Base-by-base conservation (phyloP, 2,888 invertebrate genomes). In the Xestia sexstrigata region DNA sequence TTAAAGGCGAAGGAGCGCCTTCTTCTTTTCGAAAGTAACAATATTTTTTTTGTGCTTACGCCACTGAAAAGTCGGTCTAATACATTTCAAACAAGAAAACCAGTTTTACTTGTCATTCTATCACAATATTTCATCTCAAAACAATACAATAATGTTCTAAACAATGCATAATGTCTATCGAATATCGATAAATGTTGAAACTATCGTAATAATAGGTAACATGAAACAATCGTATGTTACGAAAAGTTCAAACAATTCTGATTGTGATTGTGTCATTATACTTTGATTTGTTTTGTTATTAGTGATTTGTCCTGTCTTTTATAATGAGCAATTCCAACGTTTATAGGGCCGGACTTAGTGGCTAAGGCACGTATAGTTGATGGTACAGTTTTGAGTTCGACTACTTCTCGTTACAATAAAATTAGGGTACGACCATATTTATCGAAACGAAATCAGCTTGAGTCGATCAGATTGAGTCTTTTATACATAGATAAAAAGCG, bases 211-310 rank as follows among this genome's bases (percentile, higher is more conserved):
- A 30, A 68, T 42, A n/a, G 65, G n/a, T 42, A 26, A 71, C 71
- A 23, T 8, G 3, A 83, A 71, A 71, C 68, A 35, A 3, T 63
- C 11, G 58, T 55, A 39, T 60, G 45, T 83, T 83, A 60, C 70
- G 74, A 35, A 71, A 82, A 79, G 11, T 68, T 62, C 26, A 42
- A 45, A 82, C 30, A 78, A 63, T 45, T 73, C 30, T 60, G 74
- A 70, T 63, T 63, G 76, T 52, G 60, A 71, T 68, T 63, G n/a
- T 30, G 30, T 74, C 70, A 83, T 82, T 79, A 83, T 15, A 11
- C 20, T 70, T 67, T 78, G 78, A 78, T 81, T 81, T 67, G 62
- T 58, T 75, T 79, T 39, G 67, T 45, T 70, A 47, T 74, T 68
- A 68, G 49, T 52, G 49, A 70, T 78, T 72, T 30, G 26, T 26